Evolutionary conservation across 2,888 invertebrate genomes (phyloP).

Genomic region (Timandra comae): DNA sequence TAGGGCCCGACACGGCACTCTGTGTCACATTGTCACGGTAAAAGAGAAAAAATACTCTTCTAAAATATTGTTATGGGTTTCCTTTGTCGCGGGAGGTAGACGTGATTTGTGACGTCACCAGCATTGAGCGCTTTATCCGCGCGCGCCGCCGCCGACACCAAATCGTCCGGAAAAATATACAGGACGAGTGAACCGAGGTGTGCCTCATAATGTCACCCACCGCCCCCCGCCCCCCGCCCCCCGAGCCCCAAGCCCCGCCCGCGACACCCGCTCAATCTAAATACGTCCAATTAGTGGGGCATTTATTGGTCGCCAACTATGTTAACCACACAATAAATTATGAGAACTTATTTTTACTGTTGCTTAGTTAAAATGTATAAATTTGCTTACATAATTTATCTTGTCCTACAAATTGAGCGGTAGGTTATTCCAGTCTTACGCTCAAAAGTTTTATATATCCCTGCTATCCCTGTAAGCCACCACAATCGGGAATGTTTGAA

Average conservation of each 20-base stretch:
- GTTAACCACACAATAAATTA: no score
- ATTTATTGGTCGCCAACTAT: not conserved
- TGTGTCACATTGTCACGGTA: not conserved
- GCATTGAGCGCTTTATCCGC: not conserved
- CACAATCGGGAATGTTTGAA: no score
- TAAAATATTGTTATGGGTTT: not conserved
- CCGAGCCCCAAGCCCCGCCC: not conserved
- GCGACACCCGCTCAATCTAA: not conserved
- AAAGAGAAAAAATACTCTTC: slow-evolving; percentile 1
- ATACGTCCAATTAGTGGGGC: not conserved
- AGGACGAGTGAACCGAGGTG: not conserved
- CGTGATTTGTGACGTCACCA: slow-evolving; percentile 1
- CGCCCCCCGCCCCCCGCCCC: not conserved
- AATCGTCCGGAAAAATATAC: slow-evolving; percentile 1
- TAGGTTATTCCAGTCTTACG: no score
- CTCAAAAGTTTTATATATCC: no score
- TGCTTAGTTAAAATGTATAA: no score
- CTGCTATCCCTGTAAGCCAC: no score
- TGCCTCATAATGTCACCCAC: not conserved
- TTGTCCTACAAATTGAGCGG: no score
- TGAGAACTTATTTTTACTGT: no score
- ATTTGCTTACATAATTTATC: no score
- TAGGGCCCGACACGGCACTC: not conserved
- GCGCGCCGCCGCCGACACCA: not conserved
- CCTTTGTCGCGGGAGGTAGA: not conserved